Evolutionary conservation across 64 coral and sea anemone genomes (phyloP), one percentile per base, ranked within the genome.

Genomic region (Exaiptasia diaphana): DNA sequence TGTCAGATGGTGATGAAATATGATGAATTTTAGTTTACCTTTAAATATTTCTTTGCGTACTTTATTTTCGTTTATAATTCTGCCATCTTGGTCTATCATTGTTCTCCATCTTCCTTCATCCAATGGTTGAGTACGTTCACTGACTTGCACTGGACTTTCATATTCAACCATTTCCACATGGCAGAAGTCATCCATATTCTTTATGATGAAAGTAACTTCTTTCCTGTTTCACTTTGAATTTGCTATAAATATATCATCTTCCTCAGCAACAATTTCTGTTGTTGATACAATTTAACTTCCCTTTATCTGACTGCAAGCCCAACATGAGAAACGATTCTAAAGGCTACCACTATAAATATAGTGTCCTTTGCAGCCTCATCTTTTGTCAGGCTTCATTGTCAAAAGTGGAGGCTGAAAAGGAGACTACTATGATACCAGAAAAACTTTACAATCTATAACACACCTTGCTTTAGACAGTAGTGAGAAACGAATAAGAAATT

Each of bases 1-100:
- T n/a, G n/a, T n/a, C n/a, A n/a, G n/a, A n/a, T n/a, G n/a, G n/a
- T n/a, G n/a, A n/a, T n/a, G n/a, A n/a, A n/a, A n/a, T n/a, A n/a
- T n/a, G n/a, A n/a, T n/a, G n/a, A n/a, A n/a, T n/a, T n/a, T n/a
- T n/a, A 65, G 5, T 6, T 64, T 77, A 95, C 91, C 91, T 89
- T 95, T 95, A 14, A 95, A 95, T 20, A 90, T 54, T 33, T 63
- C 81, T 85, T 80, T 94, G 50, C 91, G 83, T 26, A 94, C 29
- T 18, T 73, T 64, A 31, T 78, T 87, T 21, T 94, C 91, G 50
- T 94, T 77, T 5, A 94, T 61, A 10, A 94, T 77, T 78, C 91
- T 70, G 18, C 91, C 91, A 85, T 94, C 91, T 18, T 68, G 70
- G 56, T 94, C 91, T 41, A 94, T 69, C 12, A 94, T 68, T 31